Percentiles rank a stretch among this genome's conserved stretches.
Evolutionary conservation across 2,797 vertebrate species (phyloP).

Genomic region (Sebastes itinus): DNA sequence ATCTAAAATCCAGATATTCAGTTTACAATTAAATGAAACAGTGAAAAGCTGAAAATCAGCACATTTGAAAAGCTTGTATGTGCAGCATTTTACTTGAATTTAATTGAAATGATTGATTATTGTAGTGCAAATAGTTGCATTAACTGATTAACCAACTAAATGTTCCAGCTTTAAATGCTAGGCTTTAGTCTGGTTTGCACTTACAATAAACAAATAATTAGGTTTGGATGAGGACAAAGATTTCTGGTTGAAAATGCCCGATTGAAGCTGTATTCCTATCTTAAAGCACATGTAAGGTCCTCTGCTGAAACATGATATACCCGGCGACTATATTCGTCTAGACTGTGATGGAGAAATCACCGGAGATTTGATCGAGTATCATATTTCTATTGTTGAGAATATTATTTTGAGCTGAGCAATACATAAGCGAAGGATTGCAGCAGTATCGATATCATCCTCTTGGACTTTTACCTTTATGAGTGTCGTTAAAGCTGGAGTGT

Average conservation of each 20-base stretch:
- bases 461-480: not conserved
- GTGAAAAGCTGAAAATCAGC: not conserved
- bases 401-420: conserved; percentile 40
- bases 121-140: not conserved
- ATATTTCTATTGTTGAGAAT: conserved; percentile 31
- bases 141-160: not conserved
- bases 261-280: not conserved
- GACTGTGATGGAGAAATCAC: conserved; percentile 31
- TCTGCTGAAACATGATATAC: conserved; percentile 32
- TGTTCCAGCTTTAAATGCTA: not conserved
- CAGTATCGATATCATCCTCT: not conserved
- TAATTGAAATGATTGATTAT: not conserved
- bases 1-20: not conserved
- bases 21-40: not conserved
- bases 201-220: too few species aligned
- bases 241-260: not conserved
- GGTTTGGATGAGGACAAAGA: not conserved
- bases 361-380: conserved; percentile 17
- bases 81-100: not conserved
- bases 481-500: not conserved
- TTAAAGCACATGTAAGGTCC: conserved; percentile 1
- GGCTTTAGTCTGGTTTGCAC: not conserved
- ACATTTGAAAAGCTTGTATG: not conserved
- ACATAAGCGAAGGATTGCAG: conserved; percentile 11
- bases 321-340: conserved; percentile 27